These are phyloP conservation scores for Numenius arquata DNA, from an alignment of 2,113 vertebrate species.

Conservation along the genomic window DNA sequence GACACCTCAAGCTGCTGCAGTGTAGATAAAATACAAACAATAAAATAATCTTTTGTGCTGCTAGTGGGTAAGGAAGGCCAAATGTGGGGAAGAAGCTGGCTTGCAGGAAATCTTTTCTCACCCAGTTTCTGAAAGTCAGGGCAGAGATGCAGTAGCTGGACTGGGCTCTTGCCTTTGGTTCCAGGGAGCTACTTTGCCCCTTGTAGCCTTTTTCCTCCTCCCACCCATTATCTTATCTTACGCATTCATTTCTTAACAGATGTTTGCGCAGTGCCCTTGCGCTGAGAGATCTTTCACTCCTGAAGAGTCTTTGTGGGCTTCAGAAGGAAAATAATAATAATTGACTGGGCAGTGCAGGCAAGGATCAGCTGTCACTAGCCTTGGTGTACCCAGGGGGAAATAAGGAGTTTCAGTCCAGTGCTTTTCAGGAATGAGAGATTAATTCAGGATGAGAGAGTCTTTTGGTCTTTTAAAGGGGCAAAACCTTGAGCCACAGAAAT, in stretches of 20 bases:
- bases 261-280: not conserved
- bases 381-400: not conserved
- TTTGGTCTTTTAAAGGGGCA: not conserved
- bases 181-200: not conserved
- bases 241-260: not conserved
- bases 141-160: not conserved
- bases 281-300: not conserved
- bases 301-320: not conserved
- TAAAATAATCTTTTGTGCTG: not conserved
- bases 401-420: not conserved
- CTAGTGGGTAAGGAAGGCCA: not conserved
- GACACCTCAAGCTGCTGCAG: not conserved
- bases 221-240: not conserved
- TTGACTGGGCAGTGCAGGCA: not conserved
- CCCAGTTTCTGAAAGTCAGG: not conserved
- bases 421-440: conserved; percentile 30
- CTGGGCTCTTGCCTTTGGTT: not conserved
- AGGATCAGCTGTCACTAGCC: not conserved
- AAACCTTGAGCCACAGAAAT: not conserved
- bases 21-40: not conserved
- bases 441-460: not conserved
- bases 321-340: not conserved
- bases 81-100: not conserved
- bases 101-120: not conserved
- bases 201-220: not conserved